phyloP scores from a whole-genome alignment of 2,113 vertebrate genomes.

The Alligator sinensis region DNA sequence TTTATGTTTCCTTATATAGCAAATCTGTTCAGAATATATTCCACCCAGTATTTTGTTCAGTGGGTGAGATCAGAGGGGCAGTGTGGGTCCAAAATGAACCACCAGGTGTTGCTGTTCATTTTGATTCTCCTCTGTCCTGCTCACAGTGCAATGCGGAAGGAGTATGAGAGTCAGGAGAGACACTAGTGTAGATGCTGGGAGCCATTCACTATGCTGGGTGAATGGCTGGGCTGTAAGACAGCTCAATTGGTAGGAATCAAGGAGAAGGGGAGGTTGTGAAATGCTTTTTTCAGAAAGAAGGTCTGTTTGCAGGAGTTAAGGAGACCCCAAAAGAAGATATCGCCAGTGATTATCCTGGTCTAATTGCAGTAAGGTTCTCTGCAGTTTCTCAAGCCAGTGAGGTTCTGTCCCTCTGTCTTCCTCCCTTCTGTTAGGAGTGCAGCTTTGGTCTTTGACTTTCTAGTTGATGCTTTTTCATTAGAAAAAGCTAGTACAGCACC shows the following conservation, averaged over 20 bases:
- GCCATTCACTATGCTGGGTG: not conserved
- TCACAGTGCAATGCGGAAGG: not conserved
- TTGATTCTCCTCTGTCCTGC: too few species aligned
- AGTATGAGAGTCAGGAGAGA: not conserved
- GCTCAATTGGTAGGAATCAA: fast-evolving
- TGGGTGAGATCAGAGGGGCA: not conserved
- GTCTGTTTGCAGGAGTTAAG: not conserved
- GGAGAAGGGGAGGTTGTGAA: not conserved
- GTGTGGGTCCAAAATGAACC: too few species aligned
- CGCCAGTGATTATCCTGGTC: not conserved
- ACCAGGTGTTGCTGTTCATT: too few species aligned
- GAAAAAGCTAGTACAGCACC: not conserved
- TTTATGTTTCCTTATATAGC: not conserved
- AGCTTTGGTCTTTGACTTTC: not conserved
- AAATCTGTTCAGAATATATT: fast-evolving
- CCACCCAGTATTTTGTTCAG: not conserved
- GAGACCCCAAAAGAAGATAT: not conserved
- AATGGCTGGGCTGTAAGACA: not conserved
- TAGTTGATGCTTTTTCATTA: not conserved
- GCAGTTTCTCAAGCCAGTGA: not conserved
- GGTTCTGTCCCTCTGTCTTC: fast-evolving
- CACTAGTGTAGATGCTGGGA: not conserved
- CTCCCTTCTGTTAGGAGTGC: not conserved
- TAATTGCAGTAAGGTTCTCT: not conserved
- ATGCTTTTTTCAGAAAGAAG: not conserved